phyloP scores from a whole-genome alignment of 2,113 vertebrate species.

The Chlamydotis undulata region DNA sequence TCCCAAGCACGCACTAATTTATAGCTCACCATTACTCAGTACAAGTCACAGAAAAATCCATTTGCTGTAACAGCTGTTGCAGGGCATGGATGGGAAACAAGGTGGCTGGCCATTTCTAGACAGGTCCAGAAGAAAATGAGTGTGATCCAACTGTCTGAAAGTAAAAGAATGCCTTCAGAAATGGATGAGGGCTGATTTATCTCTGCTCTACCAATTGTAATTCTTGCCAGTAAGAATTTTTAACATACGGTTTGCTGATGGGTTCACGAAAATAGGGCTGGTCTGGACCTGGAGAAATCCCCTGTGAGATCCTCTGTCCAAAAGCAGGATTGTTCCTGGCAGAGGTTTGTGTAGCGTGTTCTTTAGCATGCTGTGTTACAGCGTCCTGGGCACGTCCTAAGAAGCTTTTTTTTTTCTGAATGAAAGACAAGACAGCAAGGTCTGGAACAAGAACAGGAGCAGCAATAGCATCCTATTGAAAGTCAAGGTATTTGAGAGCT shows the following conservation, averaged over 20 bases:
- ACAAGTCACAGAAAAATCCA: conserved; percentile 8
- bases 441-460: background rate
- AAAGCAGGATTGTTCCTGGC: conserved; percentile 3
- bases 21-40: conserved; percentile 34
- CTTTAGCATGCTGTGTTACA: background rate
- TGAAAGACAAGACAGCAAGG: background rate
- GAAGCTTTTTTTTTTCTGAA: background rate
- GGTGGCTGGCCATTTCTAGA: conserved; percentile 32
- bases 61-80: conserved; percentile 54
- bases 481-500: background rate
- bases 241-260: conserved; percentile 48
- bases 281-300: background rate
- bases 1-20: conserved; percentile 53
- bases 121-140: conserved; percentile 51
- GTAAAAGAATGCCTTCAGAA: conserved; percentile 16
- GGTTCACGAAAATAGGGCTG: conserved; percentile 13
- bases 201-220: background rate
- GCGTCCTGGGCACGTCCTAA: background rate
- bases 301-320: conserved; percentile 7
- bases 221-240: conserved; percentile 20
- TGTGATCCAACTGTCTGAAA: background rate
- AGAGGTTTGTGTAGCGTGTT: background rate
- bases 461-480: background rate
- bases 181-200: conserved; percentile 1
- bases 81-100: background rate